Evolutionary conservation across 2,113 vertebrate genomes (phyloP).

Genomic region (Budorcas taxicolor): DNA sequence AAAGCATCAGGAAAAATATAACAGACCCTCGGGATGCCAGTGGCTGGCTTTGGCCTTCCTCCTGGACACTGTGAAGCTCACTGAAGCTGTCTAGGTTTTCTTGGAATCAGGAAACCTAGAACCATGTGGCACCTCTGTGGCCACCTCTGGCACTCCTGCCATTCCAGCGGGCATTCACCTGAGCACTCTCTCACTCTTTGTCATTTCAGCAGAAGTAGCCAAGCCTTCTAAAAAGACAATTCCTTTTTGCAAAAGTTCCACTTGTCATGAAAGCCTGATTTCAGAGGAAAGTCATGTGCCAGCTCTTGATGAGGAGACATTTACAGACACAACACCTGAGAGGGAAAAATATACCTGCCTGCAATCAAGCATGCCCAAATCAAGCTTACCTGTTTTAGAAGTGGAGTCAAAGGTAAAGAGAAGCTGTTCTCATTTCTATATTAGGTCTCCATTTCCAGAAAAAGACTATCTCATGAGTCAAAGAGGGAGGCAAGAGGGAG

Average conservation of each 20-base stretch:
- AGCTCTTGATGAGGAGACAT: not conserved
- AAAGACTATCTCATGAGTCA: not conserved
- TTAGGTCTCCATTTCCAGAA: not conserved
- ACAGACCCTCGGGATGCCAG: not conserved
- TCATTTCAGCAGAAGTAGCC: not conserved
- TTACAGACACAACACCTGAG: not conserved
- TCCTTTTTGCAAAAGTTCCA: not conserved
- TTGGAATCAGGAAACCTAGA: not conserved
- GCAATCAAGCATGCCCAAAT: not conserved
- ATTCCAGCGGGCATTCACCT: not conserved
- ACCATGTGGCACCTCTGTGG: not conserved
- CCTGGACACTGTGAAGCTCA: not conserved
- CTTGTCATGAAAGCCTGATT: not conserved
- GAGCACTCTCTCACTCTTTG: not conserved
- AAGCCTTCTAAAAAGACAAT: not conserved
- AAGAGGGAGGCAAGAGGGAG: accelerated
- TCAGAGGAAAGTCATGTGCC: not conserved
- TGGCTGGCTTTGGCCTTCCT: not conserved
- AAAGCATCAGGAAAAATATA: not conserved
- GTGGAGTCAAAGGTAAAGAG: not conserved
- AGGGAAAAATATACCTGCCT: not conserved
- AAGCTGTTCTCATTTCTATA: not conserved
- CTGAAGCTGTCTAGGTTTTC: not conserved
- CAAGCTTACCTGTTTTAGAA: not conserved
- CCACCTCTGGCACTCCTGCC: not conserved